A percentile compares a stretch with the other conserved stretches of the same genome.
Conservation (phyloP, 2,113 vertebrate genomes). For the Ornithorhynchus anatinus region DNA sequence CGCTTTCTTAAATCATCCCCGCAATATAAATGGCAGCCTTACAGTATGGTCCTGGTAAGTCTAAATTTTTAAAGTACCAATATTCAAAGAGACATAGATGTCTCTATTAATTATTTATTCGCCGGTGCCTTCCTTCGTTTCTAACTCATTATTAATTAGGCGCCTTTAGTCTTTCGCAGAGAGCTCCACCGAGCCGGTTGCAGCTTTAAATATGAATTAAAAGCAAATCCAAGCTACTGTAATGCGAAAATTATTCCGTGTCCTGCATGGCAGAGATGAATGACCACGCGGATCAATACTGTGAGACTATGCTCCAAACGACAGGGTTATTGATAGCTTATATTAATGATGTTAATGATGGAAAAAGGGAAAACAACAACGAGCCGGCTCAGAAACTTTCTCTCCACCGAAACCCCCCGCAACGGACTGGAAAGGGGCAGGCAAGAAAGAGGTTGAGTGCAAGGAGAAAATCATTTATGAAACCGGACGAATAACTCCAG, state of each 20-base stretch:
- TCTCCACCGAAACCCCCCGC: slow-evolving; percentile 70
- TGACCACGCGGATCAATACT: slow-evolving; percentile 86
- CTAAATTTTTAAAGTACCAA: slow-evolving; percentile 82
- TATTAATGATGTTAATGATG: slow-evolving; percentile 84
- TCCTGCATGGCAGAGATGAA: slow-evolving; percentile 88
- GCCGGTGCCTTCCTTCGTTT: slow-evolving; percentile 83
- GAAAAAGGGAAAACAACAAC: slow-evolving; percentile 73
- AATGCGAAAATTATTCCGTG: slow-evolving; percentile 89
- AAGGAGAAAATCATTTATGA: slow-evolving; percentile 74
- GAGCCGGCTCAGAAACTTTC: slow-evolving; percentile 76
- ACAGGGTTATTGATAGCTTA: slow-evolving; percentile 85
- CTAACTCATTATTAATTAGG: slow-evolving; percentile 91
- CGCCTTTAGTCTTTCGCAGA: slow-evolving; percentile 83
- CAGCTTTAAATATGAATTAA: slow-evolving; percentile 88
- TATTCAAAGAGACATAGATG: slow-evolving; percentile 84
- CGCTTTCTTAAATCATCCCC: slow-evolving; percentile 79
- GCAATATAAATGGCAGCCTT: slow-evolving; percentile 77
- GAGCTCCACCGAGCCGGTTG: slow-evolving; percentile 78
- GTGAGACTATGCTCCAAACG: slow-evolving; percentile 83
- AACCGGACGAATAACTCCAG: slow-evolving; percentile 69
- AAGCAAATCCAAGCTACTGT: slow-evolving; percentile 87
- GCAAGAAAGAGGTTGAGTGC: slow-evolving; percentile 59
- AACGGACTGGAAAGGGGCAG: slow-evolving; percentile 61
- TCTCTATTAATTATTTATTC: slow-evolving; percentile 86
- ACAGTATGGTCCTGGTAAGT: slow-evolving; percentile 72